These are phyloP conservation scores for Temnothorax nylanderi DNA, from an alignment of 1,140 invertebrate species.

Conservation along the genomic window DNA sequence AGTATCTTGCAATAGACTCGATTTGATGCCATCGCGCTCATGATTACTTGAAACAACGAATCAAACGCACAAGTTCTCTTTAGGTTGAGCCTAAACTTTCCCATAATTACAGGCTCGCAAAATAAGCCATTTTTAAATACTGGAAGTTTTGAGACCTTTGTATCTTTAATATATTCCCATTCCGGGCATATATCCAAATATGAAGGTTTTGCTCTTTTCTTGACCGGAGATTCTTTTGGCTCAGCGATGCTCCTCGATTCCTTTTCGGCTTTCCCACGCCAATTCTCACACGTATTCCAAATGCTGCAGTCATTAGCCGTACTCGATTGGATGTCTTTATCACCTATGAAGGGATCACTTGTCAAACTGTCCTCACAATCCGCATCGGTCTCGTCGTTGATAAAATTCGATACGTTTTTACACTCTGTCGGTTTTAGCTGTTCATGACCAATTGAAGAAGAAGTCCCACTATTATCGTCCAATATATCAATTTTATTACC, in stretches of 20 bases:
- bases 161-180: slow-evolving; percentile 5
- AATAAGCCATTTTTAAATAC: background rate
- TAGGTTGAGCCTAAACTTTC: too few relatives aligned
- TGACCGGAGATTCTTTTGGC: too few relatives aligned
- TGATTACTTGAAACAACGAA: too few relatives aligned
- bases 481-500: background rate
- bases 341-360: background rate
- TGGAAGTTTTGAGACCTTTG: background rate
- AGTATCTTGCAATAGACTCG: too few relatives aligned
- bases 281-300: background rate
- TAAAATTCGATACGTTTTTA: background rate
- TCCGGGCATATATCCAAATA: background rate
- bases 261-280: background rate
- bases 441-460: background rate
- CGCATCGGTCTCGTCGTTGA: background rate
- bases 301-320: background rate
- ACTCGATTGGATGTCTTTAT: background rate
- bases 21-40: too few relatives aligned
- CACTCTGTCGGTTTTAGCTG: background rate
- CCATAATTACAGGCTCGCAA: too few relatives aligned
- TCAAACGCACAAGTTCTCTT: too few relatives aligned
- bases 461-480: background rate
- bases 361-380: background rate
- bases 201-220: background rate
- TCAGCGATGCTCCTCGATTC: too few relatives aligned